These are phyloP conservation scores for Ariolimax columbianus DNA, from an alignment of 2,888 invertebrate genomes.

Conservation along the genomic window DNA sequence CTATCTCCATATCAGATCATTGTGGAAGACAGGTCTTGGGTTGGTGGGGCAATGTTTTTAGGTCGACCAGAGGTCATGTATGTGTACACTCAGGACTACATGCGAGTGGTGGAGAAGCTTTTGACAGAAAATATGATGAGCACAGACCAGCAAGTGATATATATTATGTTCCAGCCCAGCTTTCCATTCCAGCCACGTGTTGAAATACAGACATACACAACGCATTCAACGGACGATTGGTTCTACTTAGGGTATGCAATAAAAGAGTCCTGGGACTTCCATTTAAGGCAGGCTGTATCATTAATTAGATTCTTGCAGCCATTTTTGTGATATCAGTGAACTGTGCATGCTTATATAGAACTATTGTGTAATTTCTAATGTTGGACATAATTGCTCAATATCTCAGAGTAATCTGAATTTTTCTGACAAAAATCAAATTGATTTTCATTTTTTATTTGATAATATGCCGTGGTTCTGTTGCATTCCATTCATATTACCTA, in stretches of 20 bases:
- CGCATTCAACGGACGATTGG: conserved; percentile 61
- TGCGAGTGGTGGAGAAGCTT: conserved; percentile 57
- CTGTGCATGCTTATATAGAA: not conserved
- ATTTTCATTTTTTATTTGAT: not conserved
- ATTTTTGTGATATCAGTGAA: conserved; percentile 33
- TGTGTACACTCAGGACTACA: conserved; percentile 65
- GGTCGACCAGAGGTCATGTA: conserved; percentile 63
- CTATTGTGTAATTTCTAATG: not conserved
- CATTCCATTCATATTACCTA: conserved; percentile 15
- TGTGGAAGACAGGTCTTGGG: conserved; percentile 63
- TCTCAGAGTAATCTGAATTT: not conserved
- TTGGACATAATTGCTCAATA: not conserved
- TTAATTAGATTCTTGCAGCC: conserved; percentile 47
- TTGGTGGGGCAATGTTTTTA: conserved; percentile 71
- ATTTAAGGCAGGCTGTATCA: conserved; percentile 47
- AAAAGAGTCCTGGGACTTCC: conserved; percentile 58
- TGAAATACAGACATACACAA: conserved; percentile 60
- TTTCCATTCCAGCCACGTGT: conserved; percentile 56
- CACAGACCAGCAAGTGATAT: conserved; percentile 72
- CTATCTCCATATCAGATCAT: conserved; percentile 61
- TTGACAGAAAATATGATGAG: conserved; percentile 64
- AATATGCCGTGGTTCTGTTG: not conserved
- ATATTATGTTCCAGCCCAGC: conserved; percentile 63
- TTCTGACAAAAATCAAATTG: not conserved
- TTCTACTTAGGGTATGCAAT: conserved; percentile 68